Percentiles rank a stretch among this genome's conserved stretches.
phyloP scores from a whole-genome alignment of 2,888 invertebrate genomes.

The Archaeoteleia sp. region DNA sequence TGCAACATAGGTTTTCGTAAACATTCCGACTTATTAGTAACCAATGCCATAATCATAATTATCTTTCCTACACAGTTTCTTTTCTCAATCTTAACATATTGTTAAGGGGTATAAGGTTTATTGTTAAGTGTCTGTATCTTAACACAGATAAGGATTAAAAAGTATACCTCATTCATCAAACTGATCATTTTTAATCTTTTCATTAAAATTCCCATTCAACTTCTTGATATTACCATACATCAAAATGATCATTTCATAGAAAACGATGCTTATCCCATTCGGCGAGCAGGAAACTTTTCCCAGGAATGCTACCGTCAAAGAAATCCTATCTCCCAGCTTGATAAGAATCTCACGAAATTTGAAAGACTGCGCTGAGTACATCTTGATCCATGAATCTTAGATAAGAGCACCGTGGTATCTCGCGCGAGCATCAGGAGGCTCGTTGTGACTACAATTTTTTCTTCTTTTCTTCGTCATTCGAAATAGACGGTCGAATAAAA shows the following conservation, averaged over 20 bases:
- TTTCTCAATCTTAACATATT: no score
- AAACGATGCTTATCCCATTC: constrained; percentile 30
- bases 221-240: constrained; percentile 16
- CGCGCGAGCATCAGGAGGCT: constrained; percentile 25
- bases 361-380: constrained; percentile 38
- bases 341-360: constrained; percentile 46
- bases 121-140: background rate
- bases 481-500: constrained; percentile 6
- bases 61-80: no score
- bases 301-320: constrained; percentile 48
- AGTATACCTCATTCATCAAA: background rate
- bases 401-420: constrained; percentile 36
- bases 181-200: constrained; percentile 29
- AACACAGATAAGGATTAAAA: background rate
- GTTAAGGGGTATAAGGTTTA: no score
- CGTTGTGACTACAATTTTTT: constrained; percentile 23
- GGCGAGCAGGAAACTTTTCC: constrained; percentile 24
- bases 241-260: constrained; percentile 42
- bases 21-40: no score
- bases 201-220: constrained; percentile 7
- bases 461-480: background rate
- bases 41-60: no score
- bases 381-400: constrained; percentile 42
- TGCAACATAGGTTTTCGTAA: no score
- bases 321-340: constrained; percentile 35